Evolutionary conservation across 2,113 vertebrate genomes (phyloP), one percentile per base, ranked within the genome.

Genomic region (Cottus gobio): DNA sequence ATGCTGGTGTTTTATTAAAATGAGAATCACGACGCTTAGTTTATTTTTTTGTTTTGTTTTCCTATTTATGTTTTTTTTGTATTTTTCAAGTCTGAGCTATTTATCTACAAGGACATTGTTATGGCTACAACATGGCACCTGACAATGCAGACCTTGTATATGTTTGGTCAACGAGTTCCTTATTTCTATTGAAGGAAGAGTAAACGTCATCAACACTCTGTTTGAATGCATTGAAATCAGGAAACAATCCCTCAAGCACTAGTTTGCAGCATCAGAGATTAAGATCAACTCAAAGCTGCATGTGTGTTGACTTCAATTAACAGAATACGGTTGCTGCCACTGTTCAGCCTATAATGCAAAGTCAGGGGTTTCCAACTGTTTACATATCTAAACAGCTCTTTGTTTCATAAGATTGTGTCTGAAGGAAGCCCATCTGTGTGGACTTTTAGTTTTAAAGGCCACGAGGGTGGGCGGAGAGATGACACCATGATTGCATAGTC

Each of bases 1-100:
- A 71, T 89, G 82, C 85, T 83, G 81, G 88, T 88, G 88, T 92
- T 93, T 91, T 93, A 91, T 93, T 90, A 91, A 91, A 92, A 89
- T 67, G 48, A 60, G 63, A 74, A 79, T 60, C 79, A 73, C 39
- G 5, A 91, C 44, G 70, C 62, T 85, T 80, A 80, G 79, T 83
- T 84, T 75, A 24, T 57, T 71, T 84, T 80, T 75, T 69, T 56
- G 70, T 12, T 54, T 80, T 58, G 44, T 83, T 86, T 84, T 80
- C 26, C 50, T 89, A 82, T 87, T 88, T 87, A 85, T 89, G 1
- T 42, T 12, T 13, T 8, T 39, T 39, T 84, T 42, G 15, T 44
- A 15, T 83, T 89, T 89, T 90, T 67, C 37, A 70, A 74, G 22
- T 80, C 64, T 81, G 71, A 79, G 70, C 84, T 82, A 78, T 86